Evolutionary conservation across 2,113 vertebrate species (phyloP).

Genomic region (Oreocharis arfaki): DNA sequence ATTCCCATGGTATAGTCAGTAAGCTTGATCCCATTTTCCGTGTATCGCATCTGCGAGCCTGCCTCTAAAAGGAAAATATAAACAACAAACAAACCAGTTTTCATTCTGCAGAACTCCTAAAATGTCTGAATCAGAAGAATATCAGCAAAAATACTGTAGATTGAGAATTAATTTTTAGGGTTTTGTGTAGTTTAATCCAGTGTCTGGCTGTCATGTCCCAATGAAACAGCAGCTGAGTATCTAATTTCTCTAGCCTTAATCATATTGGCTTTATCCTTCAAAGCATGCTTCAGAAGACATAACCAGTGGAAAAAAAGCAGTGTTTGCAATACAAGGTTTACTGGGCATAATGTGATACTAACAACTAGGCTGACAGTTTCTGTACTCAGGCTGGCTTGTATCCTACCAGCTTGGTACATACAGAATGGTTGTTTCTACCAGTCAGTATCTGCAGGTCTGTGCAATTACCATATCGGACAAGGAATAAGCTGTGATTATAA

Average conservation of each 20-base stretch:
- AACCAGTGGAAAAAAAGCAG: not conserved
- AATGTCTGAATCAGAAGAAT: not conserved
- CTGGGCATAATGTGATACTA: not conserved
- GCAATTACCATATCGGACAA: not conserved
- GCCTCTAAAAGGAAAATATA: not conserved
- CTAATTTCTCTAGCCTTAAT: not conserved
- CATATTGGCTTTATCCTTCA: not conserved
- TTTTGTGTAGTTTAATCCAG: not conserved
- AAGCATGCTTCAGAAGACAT: not conserved
- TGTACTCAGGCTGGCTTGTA: not conserved
- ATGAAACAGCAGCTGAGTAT: not conserved
- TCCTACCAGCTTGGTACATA: not conserved
- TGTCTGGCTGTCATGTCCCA: not conserved
- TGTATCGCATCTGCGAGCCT: not conserved
- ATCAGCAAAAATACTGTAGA: not conserved
- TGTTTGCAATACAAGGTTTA: not conserved
- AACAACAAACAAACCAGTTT: not conserved
- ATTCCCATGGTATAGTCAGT: not conserved
- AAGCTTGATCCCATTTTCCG: not conserved
- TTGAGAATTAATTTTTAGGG: not conserved
- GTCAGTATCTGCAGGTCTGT: not conserved
- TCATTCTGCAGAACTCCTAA: not conserved
- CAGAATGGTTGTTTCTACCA: not conserved
- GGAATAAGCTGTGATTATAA: not conserved
- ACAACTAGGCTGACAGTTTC: not conserved